Conservation (phyloP, 1,140 invertebrate genomes). For the Bacillus rossius region DNA sequence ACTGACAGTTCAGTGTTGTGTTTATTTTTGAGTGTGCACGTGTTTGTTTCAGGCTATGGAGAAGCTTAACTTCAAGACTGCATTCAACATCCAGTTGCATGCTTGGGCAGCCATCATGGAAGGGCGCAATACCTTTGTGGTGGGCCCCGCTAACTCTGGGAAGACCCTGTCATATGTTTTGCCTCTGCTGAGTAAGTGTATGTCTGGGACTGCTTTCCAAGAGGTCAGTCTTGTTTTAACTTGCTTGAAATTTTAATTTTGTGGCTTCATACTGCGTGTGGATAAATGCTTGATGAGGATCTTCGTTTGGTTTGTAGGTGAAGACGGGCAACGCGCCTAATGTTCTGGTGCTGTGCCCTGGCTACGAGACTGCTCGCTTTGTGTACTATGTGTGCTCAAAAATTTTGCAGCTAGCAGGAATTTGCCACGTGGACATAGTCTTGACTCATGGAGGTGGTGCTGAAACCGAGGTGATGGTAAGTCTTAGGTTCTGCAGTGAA, state of each 20-base stretch:
- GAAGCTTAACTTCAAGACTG: conserved; percentile 1
- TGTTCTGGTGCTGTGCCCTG: conserved; percentile 8
- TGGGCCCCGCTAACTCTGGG: conserved; percentile 41
- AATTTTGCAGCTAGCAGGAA: not conserved
- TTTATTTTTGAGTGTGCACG: too few species aligned
- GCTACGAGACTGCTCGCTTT: not conserved
- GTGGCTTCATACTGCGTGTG: too few species aligned
- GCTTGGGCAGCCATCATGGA: conserved; percentile 44
- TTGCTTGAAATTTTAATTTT: too few species aligned
- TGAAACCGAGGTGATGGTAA: conserved; percentile 8
- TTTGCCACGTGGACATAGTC: not conserved
- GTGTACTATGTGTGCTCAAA: not conserved
- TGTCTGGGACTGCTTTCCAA: not conserved
- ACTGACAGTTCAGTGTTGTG: too few species aligned
- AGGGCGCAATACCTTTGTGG: conserved; percentile 42
- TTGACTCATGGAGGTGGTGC: conserved; percentile 8
- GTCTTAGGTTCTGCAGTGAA: not conserved
- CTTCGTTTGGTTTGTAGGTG: not conserved
- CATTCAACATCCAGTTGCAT: conserved; percentile 37
- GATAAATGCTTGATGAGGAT: too few species aligned
- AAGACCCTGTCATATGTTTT: conserved; percentile 46
- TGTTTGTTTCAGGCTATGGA: conserved; percentile 4
- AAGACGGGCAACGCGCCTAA: conserved; percentile 6
- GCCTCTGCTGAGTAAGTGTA: conserved; percentile 28
- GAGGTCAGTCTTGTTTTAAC: not conserved